These are phyloP conservation scores for Benthosema pterotum DNA, from an alignment of 2,797 vertebrate genomes.

Conservation along the genomic window DNA sequence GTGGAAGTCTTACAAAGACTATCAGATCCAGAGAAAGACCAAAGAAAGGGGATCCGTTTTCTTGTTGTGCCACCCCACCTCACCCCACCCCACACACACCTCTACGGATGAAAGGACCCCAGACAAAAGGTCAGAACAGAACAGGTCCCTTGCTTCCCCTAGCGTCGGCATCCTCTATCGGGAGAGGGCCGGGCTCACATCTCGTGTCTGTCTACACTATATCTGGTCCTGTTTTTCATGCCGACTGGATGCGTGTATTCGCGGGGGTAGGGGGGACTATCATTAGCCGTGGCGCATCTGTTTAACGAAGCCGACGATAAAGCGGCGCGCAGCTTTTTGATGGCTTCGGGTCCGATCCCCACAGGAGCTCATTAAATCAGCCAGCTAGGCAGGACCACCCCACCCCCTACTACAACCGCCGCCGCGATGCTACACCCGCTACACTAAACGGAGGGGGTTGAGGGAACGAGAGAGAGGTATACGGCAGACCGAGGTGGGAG, in stretches of 20 bases:
- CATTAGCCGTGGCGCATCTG: slow-evolving; percentile 62
- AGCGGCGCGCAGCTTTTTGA: slow-evolving; percentile 59
- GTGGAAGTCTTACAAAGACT: slow-evolving; percentile 6
- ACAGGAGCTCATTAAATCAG: slow-evolving; percentile 81
- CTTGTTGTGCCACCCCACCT: not conserved
- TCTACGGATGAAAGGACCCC: slow-evolving; percentile 19
- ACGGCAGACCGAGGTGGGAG: slow-evolving; percentile 26
- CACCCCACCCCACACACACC: slow-evolving; percentile 1
- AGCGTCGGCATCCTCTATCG: slow-evolving; percentile 5
- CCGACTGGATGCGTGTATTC: slow-evolving; percentile 4
- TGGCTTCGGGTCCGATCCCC: slow-evolving; percentile 67
- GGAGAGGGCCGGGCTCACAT: slow-evolving; percentile 23
- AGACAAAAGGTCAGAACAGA: slow-evolving; percentile 43
- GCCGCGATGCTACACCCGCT: slow-evolving; percentile 36
- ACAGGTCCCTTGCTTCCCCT: slow-evolving; percentile 12
- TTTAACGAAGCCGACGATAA: slow-evolving; percentile 57
- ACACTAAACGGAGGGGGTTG: slow-evolving; percentile 29
- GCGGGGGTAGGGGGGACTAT: slow-evolving; percentile 39
- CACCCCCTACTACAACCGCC: slow-evolving; percentile 52
- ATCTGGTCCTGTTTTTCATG: slow-evolving; percentile 26
- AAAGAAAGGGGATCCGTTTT: slow-evolving; percentile 18
- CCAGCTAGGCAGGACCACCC: slow-evolving; percentile 64
- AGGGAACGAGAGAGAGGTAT: slow-evolving; percentile 19
- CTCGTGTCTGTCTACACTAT: slow-evolving; percentile 19
- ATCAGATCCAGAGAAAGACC: not conserved